These are phyloP conservation scores for Carduelis carduelis DNA, from an alignment of 2,797 vertebrate species.

Conservation along the genomic window DNA sequence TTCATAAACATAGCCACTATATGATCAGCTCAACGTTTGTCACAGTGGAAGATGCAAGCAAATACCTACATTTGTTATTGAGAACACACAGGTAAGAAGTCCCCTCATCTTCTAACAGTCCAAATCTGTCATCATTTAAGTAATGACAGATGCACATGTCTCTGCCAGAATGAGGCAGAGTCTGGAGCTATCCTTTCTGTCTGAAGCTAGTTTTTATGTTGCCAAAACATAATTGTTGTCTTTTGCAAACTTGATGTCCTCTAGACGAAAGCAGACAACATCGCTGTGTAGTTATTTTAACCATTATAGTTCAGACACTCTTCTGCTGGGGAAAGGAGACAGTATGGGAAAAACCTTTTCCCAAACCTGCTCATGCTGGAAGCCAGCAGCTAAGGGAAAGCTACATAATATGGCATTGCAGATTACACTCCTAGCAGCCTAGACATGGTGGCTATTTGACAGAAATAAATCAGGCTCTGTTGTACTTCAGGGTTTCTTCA, in stretches of 20 bases:
- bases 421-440: background rate
- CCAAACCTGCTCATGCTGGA: background rate
- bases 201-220: conserved; percentile 18
- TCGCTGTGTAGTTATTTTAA: background rate
- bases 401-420: background rate
- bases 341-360: background rate
- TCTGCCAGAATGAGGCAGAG: conserved; percentile 59
- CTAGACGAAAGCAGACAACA: background rate
- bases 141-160: background rate
- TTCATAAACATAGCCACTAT: background rate
- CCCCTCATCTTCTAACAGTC: background rate
- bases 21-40: background rate
- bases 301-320: background rate
- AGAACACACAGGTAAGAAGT: background rate
- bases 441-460: background rate
- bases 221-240: conserved; percentile 15
- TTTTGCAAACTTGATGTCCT: background rate
- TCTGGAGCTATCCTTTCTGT: conserved; percentile 31
- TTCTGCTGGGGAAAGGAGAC: background rate
- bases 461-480: background rate
- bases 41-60: background rate
- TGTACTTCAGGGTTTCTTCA: background rate
- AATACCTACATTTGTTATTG: background rate
- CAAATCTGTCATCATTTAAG: conserved; percentile 14
- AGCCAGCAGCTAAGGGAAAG: background rate